Conservation (phyloP, 2,113 vertebrate species). For the Syrrhaptes paradoxus region DNA sequence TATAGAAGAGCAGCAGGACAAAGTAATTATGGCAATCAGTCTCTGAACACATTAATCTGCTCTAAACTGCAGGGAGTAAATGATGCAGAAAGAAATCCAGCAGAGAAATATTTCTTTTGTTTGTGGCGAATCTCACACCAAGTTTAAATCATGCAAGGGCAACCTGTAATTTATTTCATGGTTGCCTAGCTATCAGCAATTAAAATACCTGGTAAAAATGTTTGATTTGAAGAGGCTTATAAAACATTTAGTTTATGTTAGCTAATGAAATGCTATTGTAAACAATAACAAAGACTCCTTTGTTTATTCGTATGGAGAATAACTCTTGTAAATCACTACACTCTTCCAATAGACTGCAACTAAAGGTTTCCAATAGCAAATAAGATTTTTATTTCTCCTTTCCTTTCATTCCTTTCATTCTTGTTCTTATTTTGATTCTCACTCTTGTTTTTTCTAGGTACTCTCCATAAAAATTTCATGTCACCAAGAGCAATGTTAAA, state of each 20-base stretch:
- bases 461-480: background rate
- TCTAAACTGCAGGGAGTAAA: slow-evolving; percentile 81
- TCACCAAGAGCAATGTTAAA: background rate
- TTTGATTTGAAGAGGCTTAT: background rate
- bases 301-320: background rate
- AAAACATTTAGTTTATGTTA: background rate
- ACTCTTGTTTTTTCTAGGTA: background rate
- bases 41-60: slow-evolving; percentile 81
- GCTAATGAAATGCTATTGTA: background rate
- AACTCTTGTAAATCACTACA: background rate
- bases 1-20: slow-evolving; percentile 77
- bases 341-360: background rate
- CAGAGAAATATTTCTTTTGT: slow-evolving; percentile 72
- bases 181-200: slow-evolving; percentile 3
- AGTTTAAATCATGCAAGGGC: slow-evolving; percentile 50
- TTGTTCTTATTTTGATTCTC: background rate
- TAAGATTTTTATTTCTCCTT: background rate
- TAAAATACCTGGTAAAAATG: slow-evolving; percentile 51
- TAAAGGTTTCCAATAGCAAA: background rate
- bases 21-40: slow-evolving; percentile 84
- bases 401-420: background rate
- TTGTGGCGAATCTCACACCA: slow-evolving; percentile 53
- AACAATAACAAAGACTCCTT: background rate
- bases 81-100: slow-evolving; percentile 75
- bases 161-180: slow-evolving; percentile 65